phyloP scores from a whole-genome alignment of 2,888 invertebrate species.

The Limenitis camilla region DNA sequence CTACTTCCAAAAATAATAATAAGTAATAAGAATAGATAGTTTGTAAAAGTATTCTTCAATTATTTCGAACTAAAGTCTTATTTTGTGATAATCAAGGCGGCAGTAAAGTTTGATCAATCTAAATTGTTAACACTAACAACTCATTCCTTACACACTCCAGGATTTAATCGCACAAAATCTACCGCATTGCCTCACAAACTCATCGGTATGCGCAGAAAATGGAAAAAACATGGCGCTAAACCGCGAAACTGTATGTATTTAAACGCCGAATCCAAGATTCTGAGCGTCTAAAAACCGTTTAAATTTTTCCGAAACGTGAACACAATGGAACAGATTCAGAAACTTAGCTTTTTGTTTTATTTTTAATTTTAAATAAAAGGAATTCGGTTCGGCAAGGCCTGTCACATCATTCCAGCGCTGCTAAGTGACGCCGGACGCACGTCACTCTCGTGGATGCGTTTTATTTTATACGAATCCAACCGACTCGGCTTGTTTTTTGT shows the following conservation, averaged over 20 bases:
- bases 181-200: conserved; percentile 54
- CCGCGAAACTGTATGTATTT: conserved; percentile 73
- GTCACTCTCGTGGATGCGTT: conserved; percentile 66
- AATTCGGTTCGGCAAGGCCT: conserved; percentile 70
- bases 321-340: conserved; percentile 72
- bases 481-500: conserved; percentile 65
- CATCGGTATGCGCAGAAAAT: conserved; percentile 70
- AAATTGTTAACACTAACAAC: conserved; percentile 68
- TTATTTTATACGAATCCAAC: conserved; percentile 70
- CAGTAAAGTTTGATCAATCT: conserved; percentile 35
- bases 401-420: conserved; percentile 74
- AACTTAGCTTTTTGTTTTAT: conserved; percentile 51
- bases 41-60: no score
- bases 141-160: conserved; percentile 63
- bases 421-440: conserved; percentile 75
- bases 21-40: no score
- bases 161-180: conserved; percentile 67
- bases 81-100: no score
- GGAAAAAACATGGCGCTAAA: conserved; percentile 75
- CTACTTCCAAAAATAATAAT: no score
- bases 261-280: conserved; percentile 70
- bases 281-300: conserved; percentile 67
- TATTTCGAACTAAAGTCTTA: no score
- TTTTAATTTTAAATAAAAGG: conserved; percentile 67
- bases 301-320: conserved; percentile 73